Evolutionary conservation across 2,797 vertebrate genomes (phyloP).

Genomic region (Tachyglossus aculeatus): DNA sequence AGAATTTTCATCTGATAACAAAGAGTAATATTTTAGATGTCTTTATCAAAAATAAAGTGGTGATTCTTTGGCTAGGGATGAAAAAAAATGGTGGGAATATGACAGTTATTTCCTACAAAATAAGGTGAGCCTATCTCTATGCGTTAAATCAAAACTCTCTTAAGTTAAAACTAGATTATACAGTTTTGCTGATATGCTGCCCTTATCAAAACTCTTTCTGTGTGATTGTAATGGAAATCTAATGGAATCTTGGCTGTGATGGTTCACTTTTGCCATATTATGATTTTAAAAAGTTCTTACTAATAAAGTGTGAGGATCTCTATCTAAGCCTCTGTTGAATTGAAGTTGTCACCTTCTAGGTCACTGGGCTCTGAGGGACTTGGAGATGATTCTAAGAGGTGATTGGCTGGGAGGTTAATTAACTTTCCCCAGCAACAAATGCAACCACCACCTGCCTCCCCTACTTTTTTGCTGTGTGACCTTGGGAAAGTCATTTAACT

Average conservation of each 20-base stretch:
- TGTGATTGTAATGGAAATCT: neutral
- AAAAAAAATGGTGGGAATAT: neutral
- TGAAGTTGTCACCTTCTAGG: no score
- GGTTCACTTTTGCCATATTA: neutral
- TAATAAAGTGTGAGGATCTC: neutral
- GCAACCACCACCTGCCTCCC: no score
- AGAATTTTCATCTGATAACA: conserved; percentile 15
- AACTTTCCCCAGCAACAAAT: no score
- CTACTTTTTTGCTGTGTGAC: no score
- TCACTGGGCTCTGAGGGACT: no score
- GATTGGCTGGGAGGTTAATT: no score
- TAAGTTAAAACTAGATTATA: neutral
- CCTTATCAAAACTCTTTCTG: neutral
- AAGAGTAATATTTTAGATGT: conserved; percentile 6
- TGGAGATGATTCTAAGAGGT: no score
- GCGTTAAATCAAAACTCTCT: neutral
- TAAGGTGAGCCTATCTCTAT: neutral
- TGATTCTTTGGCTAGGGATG: neutral
- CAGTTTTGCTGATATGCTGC: neutral
- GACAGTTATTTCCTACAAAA: neutral
- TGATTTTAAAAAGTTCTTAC: neutral
- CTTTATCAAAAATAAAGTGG: neutral
- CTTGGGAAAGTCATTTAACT: no score
- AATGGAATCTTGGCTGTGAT: neutral
- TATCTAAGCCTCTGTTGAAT: neutral